These are phyloP conservation scores for Lasioglossum morio DNA, from an alignment of 2,888 invertebrate species.

Conservation along the genomic window DNA sequence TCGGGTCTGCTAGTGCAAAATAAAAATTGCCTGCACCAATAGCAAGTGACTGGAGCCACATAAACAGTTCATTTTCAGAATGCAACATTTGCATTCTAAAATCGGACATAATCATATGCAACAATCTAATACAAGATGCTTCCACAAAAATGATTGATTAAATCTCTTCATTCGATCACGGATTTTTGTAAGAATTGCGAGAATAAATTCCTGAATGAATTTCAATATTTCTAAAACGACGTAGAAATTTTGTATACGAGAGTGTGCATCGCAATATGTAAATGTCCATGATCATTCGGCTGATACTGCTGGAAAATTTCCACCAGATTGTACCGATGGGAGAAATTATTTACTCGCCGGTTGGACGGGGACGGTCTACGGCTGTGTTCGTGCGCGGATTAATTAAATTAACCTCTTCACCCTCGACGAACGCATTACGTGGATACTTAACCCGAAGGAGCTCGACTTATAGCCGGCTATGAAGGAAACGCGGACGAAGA, in stretches of 20 bases:
- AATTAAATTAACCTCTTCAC: slow-evolving; percentile 64
- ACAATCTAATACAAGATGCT: no score
- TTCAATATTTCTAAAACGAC: no score
- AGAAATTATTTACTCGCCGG: slow-evolving; percentile 43
- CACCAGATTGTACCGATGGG: slow-evolving; percentile 38
- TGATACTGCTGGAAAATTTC: slow-evolving; percentile 42
- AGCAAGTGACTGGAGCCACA: no score
- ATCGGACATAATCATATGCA: no score
- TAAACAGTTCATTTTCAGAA: no score
- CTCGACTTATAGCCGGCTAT: not conserved
- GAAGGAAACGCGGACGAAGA: slow-evolving; percentile 4
- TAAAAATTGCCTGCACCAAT: no score
- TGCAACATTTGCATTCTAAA: no score
- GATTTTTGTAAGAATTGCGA: no score
- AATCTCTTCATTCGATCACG: no score
- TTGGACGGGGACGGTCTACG: slow-evolving; percentile 27
- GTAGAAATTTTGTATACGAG: not conserved
- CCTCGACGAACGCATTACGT: slow-evolving; percentile 42
- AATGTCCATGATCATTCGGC: slow-evolving; percentile 43
- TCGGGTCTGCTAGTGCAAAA: no score
- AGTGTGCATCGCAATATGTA: slow-evolving; percentile 9
- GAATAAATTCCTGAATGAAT: no score
- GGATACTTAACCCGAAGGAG: slow-evolving; percentile 43
- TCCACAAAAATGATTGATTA: no score
- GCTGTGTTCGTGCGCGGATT: slow-evolving; percentile 33